Base-by-base conservation (phyloP, 2,113 vertebrate species). In the Mystacornis crossleyi region DNA sequence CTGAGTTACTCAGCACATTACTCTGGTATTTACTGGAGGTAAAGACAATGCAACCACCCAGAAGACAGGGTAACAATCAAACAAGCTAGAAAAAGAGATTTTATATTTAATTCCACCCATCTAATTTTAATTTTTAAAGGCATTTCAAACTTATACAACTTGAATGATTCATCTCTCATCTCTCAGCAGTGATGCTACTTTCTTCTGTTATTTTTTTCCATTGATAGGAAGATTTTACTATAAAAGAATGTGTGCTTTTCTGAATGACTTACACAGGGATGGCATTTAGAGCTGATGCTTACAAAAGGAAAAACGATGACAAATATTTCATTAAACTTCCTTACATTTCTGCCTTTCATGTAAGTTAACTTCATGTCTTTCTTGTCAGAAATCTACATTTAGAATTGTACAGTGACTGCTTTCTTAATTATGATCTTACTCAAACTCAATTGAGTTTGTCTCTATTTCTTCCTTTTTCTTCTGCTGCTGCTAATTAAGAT, bases 401-500 rank as follows among this genome's bases (percentile, higher is more conserved):
- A 53, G 72, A 94, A 86, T 75, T 73, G 65, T 60, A 55, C 38
- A 36, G 75, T 3, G 4, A 81, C 90, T 13, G 4, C 83, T 81
- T 38, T 61, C 84, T 93, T 95, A 93, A 96, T 97, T 95, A 96
- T 91, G 89, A 96, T 94, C 89, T 93, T 13, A 4, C 93, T 80
- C 90, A 72, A 92, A 92, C 78, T 61, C 93, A 85, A 57, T 81
- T 87, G 89, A 88, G 82, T 95, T 93, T 85, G 72, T 96, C 93
- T 97, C 82, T 47, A 43, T 85, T 95, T 92, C 82, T 88, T 96
- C 57, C 72, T 71, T 84, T 89, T 88, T 69, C 78, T 91, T 54
- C 89, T 80, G 58, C 86, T 97, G 83, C 66, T 88, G 88, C 77
- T 97, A 97, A 97, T 97, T 96, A 97, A 97, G 95, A 97, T 95